phyloP scores from a whole-genome alignment of 2,888 invertebrate species.

The Lapara coniferarum region DNA sequence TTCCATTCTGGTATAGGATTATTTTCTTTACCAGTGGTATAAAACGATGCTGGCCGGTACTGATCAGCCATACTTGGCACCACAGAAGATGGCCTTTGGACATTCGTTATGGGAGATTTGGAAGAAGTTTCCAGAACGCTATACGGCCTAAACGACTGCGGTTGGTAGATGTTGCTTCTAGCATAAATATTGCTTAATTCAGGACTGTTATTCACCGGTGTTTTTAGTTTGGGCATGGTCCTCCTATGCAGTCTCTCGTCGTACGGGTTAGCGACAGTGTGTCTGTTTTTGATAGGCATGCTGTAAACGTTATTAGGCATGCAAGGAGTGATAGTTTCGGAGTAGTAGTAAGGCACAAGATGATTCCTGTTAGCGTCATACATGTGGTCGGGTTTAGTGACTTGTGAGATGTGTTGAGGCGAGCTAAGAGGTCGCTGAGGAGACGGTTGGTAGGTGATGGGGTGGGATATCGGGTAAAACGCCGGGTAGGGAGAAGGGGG shows the following conservation, averaged over 20 bases:
- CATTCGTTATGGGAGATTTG: conserved; percentile 59
- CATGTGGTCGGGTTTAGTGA: conserved; percentile 72
- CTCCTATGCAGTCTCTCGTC: conserved; percentile 67
- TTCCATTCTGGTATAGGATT: conserved; percentile 76
- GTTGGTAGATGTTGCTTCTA: conserved; percentile 56
- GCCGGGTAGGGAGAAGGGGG: conserved; percentile 76
- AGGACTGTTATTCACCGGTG: conserved; percentile 53
- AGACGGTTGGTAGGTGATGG: conserved; percentile 72
- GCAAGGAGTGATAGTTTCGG: conserved; percentile 74
- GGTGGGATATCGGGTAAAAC: conserved; percentile 75
- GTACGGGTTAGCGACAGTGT: conserved; percentile 65
- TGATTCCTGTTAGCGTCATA: conserved; percentile 84
- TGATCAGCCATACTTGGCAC: conserved; percentile 72
- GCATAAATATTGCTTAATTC: conserved; percentile 59
- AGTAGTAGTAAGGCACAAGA: conserved; percentile 78
- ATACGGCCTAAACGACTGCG: conserved; percentile 69
- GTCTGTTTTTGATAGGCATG: conserved; percentile 67
- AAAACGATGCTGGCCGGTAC: conserved; percentile 72
- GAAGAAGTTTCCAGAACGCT: conserved; percentile 72
- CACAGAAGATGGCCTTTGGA: conserved; percentile 72
- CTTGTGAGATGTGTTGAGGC: conserved; percentile 65
- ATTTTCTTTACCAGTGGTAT: conserved; percentile 63
- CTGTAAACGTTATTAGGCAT: conserved; percentile 73
- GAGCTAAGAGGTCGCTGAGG: conserved; percentile 63
- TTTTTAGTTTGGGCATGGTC: conserved; percentile 55